Evolutionary conservation across 1,140 invertebrate species (phyloP), one percentile per base, ranked within the genome.

Genomic region (Ceratina calcarata): DNA sequence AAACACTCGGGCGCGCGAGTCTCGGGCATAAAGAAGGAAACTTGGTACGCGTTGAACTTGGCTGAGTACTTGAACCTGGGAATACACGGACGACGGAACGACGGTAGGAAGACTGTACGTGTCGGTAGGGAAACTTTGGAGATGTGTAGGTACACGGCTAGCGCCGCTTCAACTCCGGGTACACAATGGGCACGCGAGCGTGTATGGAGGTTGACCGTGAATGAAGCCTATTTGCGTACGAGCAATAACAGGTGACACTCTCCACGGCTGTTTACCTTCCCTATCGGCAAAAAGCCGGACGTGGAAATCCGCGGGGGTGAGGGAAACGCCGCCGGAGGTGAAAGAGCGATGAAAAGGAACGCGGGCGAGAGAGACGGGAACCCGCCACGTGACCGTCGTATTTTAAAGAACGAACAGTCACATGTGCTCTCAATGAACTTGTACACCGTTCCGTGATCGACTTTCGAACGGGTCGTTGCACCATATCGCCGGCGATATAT

Each of bases 161-260:
- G 58, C 60, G 6, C 20, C 22, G 22, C 53, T 66, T 20, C 16
- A 55, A 49, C 32, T 73, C 45, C 45, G 58, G 51, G 49, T 69
- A 80, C 58, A 69, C 60, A 55, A 37, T 51, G 60, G 65, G 69
- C 74, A 78, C 71, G 75, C 32, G 82, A 71, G 32, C 55, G 66
- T 84, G 72, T 83, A 84, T 69, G 68, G 61, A 67, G 61, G 78
- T 74, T 84, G 86, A 84, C 86, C 82, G 84, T 91, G 90, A 89
- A 90, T 91, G 87, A 89, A 90, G 85, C 85, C 87, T 89, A 88
- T 91, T 90, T 90, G 88, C 86, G 85, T 87, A 90, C 85, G 88
- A 87, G 89, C 87, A 86, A 91, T 90, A 91, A 91, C 90, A 91
- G 90, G 90, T 91, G 90, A 91, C 88, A 86, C 83, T 88, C 86